phyloP scores from a whole-genome alignment of 2,888 invertebrate genomes.

The Drosophila leonis region DNA sequence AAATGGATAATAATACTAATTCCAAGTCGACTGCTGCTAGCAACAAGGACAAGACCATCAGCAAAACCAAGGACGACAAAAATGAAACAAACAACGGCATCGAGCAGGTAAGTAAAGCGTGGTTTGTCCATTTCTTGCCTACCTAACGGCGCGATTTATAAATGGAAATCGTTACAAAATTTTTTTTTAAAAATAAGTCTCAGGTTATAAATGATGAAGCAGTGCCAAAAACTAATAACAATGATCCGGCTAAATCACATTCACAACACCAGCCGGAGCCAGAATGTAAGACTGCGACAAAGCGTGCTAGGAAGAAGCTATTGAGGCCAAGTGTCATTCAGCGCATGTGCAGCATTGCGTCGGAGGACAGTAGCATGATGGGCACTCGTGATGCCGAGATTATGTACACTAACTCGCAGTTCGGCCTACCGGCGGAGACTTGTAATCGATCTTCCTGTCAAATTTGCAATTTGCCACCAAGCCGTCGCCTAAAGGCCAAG shows the following conservation, averaged over 20 bases:
- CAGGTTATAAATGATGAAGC: not conserved
- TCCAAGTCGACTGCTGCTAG: not conserved
- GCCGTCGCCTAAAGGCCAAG: not conserved
- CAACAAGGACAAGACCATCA: not conserved
- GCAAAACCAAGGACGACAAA: too few relatives aligned
- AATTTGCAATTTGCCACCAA: not conserved
- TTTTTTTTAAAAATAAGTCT: accelerated
- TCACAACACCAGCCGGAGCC: not conserved
- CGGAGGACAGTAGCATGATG: accelerated
- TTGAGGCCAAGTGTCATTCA: constrained; percentile 15
- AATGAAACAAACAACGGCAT: not conserved
- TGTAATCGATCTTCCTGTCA: not conserved
- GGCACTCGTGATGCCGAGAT: not conserved
- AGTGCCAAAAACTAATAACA: not conserved
- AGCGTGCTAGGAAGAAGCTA: not conserved
- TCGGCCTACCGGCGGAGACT: not conserved
- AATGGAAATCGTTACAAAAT: not conserved
- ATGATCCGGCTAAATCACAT: not conserved
- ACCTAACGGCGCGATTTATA: not conserved
- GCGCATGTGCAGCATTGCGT: constrained; percentile 13
- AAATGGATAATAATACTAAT: not conserved
- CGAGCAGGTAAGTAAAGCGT: not conserved
- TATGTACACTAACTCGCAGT: constrained; percentile 31
- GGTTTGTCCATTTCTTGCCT: too few relatives aligned
- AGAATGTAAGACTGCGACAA: too few relatives aligned